Percentiles rank a stretch among this genome's conserved stretches.
phyloP scores from a whole-genome alignment of 2,797 vertebrate genomes.

The Simalia tracyae region DNA sequence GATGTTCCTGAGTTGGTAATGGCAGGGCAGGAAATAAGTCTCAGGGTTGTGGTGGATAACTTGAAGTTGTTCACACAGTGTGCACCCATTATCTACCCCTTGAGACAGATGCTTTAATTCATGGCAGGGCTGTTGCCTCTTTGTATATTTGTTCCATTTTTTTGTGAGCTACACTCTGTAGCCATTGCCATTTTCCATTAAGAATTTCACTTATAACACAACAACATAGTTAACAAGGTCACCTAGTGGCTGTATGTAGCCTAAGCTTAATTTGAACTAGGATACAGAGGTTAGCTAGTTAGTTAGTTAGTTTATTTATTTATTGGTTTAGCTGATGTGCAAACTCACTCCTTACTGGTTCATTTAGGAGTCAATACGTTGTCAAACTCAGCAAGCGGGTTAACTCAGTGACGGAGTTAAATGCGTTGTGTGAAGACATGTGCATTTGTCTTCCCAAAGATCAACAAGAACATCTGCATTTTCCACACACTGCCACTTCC shows the following conservation, averaged over 20 bases:
- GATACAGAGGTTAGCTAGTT: not conserved
- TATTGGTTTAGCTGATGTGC: not conserved
- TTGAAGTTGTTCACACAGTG: not conserved
- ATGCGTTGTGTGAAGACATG: not conserved
- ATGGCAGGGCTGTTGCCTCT: not conserved
- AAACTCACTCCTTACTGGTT: not conserved
- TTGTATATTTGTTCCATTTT: not conserved
- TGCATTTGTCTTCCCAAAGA: not conserved
- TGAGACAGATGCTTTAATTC: not conserved
- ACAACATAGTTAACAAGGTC: not conserved
- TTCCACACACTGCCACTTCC: not conserved
- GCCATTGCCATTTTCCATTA: not conserved
- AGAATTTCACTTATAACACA: not conserved
- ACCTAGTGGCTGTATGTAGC: not conserved
- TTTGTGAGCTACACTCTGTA: not conserved
- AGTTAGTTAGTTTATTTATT: not conserved
- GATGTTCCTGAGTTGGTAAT: not conserved
- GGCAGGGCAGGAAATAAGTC: not conserved
- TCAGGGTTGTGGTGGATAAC: not conserved
- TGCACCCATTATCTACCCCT: not conserved
- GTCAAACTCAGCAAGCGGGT: not conserved
- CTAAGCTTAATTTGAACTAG: not conserved
- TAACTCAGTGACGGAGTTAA: not conserved
- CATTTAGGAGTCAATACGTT: not conserved
- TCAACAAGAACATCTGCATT: not conserved